Conservation (phyloP, 1,140 invertebrate genomes). For the Heterodera schachtii region DNA sequence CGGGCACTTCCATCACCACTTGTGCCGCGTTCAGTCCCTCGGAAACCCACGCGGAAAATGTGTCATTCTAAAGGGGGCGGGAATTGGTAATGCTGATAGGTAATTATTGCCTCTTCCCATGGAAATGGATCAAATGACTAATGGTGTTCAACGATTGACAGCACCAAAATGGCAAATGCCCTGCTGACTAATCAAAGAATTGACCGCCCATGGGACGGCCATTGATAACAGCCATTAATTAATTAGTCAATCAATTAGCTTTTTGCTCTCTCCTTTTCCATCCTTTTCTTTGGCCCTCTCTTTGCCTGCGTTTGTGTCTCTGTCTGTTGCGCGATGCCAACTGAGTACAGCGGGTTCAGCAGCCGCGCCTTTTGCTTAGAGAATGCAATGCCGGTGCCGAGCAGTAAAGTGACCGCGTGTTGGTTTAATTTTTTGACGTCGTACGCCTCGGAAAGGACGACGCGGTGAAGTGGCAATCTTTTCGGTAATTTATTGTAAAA, state of each 20-base stretch:
- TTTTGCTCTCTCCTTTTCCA: neutral
- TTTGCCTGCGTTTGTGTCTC: slow-evolving; percentile 15
- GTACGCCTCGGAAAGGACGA: neutral
- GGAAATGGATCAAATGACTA: too few species aligned
- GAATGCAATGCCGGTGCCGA: neutral
- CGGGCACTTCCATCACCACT: slow-evolving; percentile 22
- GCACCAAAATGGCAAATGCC: too few species aligned
- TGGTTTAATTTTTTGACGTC: neutral
- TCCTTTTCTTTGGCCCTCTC: too few species aligned
- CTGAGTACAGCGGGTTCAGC: slow-evolving; percentile 22
- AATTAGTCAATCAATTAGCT: too few species aligned
- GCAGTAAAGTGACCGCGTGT: slow-evolving; percentile 6
- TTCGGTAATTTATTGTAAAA: neutral
- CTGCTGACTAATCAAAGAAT: too few species aligned
- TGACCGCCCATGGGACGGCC: too few species aligned
- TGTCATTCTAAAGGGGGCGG: neutral
- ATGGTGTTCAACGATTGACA: too few species aligned
- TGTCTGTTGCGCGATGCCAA: slow-evolving; percentile 10
- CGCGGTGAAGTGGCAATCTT: neutral
- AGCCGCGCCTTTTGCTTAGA: slow-evolving; percentile 17
- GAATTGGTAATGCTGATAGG: too few species aligned
- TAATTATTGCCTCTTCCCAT: too few species aligned
- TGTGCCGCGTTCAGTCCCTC: neutral
- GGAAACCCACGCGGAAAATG: neutral
- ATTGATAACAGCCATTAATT: too few species aligned